Evolutionary conservation across 2,888 invertebrate species (phyloP), one percentile per base, ranked within the genome.

Genomic region (Rhingia rostrata): DNA sequence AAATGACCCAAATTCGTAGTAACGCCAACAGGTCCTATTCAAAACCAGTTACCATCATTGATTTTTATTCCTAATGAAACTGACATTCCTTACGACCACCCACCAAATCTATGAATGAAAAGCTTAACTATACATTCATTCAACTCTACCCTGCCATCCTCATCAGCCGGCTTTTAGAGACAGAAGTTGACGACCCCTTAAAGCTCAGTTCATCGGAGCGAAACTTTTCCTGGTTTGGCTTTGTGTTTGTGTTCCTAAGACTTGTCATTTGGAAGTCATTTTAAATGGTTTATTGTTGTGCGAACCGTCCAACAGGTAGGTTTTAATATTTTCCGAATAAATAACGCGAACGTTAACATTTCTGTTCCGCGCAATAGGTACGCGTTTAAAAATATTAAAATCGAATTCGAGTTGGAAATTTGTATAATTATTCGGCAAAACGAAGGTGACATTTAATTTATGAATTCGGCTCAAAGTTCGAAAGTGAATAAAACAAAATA

Each of bases 21-120:
- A 22, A 22, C 2, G 22, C 2, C 22, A 22, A 22, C 22, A 22
- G 22, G 22, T 22, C 22, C 22, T 22, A 22, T 22, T 22, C 22
- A 22, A 22, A 22, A 22, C 22, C n/a, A n/a, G n/a, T n/a, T n/a
- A n/a, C n/a, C 22, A 22, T 22, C 22, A 22, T 22, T 22, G 22
- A 22, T 22, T 22, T 22, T 22, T 22, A 22, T 22, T 22, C 2
- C 22, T 22, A 2, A 22, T 22, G 2, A 2, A 1, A 22, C 22
- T 22, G 1, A 22, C 22, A 22, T 22, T 22, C 22, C 22, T 22
- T 22, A 22, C 22, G 2, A 22, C 22, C 22, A 22, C 22, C 22
- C 43, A 33, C n/a, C 12, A n/a, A 14, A 56, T 69, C 7, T 54
- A 56, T 81, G 75, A 81, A 81, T 81, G 81, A 81, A 81, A 81